Evolutionary conservation across 1,140 invertebrate species (phyloP).

Genomic region (Listronotus oregonensis): DNA sequence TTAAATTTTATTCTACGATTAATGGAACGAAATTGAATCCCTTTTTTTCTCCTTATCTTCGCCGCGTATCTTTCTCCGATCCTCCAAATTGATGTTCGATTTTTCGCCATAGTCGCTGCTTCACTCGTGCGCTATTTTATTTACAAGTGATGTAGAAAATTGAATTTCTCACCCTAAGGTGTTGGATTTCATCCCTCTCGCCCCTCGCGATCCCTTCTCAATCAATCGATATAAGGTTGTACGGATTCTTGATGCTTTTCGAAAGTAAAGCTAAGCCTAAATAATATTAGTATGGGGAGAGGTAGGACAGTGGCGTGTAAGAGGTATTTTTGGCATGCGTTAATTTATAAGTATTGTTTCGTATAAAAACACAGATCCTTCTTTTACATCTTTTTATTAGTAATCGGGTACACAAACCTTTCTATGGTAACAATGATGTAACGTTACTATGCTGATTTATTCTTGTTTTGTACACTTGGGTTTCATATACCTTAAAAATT

Average conservation of each 20-base stretch:
- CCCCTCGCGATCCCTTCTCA: constrained; percentile 27
- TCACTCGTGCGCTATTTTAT: constrained; percentile 54
- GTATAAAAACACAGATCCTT: too few relatives aligned
- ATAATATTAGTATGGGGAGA: constrained; percentile 15
- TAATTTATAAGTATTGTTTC: too few relatives aligned
- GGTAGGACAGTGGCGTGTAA: constrained; percentile 1
- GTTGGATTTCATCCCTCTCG: constrained; percentile 42
- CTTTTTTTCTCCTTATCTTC: constrained; percentile 1
- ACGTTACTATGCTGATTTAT: too few relatives aligned
- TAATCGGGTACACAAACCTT: too few relatives aligned
- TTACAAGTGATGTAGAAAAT: constrained; percentile 57
- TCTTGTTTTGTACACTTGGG: too few relatives aligned
- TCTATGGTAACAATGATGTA: too few relatives aligned
- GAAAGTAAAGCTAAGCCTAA: constrained; percentile 15
- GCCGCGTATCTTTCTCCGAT: neutral
- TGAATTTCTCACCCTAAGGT: constrained; percentile 55
- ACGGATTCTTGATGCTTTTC: constrained; percentile 30
- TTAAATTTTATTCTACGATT: too few relatives aligned
- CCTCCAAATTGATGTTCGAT: constrained; percentile 27
- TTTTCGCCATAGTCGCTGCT: constrained; percentile 42
- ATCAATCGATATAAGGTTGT: constrained; percentile 49
- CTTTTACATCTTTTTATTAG: too few relatives aligned
- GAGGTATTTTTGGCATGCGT: too few relatives aligned
- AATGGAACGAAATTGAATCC: too few relatives aligned
- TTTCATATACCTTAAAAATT: too few relatives aligned